Evolutionary conservation across 2,888 invertebrate genomes (phyloP).

Genomic region (Elmis aenea): DNA sequence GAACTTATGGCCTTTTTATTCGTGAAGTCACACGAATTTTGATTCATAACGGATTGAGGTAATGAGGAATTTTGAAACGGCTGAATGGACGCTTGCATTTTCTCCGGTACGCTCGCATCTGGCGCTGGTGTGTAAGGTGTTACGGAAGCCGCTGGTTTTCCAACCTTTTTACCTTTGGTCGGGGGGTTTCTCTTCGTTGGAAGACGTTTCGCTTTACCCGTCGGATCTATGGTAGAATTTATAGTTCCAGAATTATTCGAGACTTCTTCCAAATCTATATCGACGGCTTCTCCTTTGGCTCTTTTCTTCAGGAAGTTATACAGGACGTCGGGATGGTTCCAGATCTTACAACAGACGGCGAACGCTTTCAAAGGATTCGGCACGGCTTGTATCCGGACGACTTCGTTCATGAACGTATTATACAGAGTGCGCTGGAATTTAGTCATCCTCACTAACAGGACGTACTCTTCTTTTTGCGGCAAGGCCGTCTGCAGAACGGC

Average conservation of each 20-base stretch:
- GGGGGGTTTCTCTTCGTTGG: constrained; percentile 35
- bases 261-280: constrained; percentile 76
- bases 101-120: constrained; percentile 1
- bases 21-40: no score
- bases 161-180: constrained; percentile 40
- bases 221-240: constrained; percentile 34
- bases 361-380: constrained; percentile 97
- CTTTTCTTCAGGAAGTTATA: constrained; percentile 83
- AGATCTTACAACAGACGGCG: constrained; percentile 97
- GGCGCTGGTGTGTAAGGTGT: constrained; percentile 43
- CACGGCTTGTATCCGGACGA: constrained; percentile 77
- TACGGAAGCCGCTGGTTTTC: constrained; percentile 53
- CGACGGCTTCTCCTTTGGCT: constrained; percentile 70
- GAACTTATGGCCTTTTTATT: no score
- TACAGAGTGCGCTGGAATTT: constrained; percentile 86
- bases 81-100: not conserved
- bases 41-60: no score
- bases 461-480: constrained; percentile 93
- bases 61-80: constrained; percentile 1
- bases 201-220: constrained; percentile 42
- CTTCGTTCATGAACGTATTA: constrained; percentile 89
- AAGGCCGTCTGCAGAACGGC: constrained; percentile 86
- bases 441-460: constrained; percentile 83
- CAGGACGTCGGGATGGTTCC: constrained; percentile 92
- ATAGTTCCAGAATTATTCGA: constrained; percentile 51